These are phyloP conservation scores for Dromaius novaehollandiae DNA, from an alignment of 2,113 vertebrate genomes.

Conservation along the genomic window DNA sequence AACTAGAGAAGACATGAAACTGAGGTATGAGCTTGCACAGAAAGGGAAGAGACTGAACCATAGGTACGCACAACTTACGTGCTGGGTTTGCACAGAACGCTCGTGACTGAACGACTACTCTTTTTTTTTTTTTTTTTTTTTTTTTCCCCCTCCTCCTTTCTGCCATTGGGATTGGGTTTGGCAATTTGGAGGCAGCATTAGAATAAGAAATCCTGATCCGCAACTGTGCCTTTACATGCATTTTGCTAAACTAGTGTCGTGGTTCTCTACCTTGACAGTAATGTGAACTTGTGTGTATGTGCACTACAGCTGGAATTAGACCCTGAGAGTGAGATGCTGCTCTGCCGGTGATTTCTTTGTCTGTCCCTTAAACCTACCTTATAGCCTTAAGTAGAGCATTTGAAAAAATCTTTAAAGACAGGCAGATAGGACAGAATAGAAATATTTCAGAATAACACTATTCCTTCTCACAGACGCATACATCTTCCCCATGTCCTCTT, in stretches of 20 bases:
- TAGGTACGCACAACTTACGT: no score
- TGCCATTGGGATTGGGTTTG: not conserved
- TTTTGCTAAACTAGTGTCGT: not conserved
- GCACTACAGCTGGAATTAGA: not conserved
- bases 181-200: not conserved
- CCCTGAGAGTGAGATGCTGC: not conserved
- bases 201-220: not conserved
- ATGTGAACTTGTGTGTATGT: not conserved
- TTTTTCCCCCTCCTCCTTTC: not conserved
- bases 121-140: no score
- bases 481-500: not conserved
- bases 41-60: not conserved
- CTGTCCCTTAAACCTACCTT: not conserved
- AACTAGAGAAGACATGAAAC: not conserved
- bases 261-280: not conserved
- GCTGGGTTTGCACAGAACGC: not conserved
- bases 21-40: not conserved
- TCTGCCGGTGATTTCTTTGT: not conserved
- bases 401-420: not conserved
- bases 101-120: not conserved
- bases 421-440: not conserved
- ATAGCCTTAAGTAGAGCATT: not conserved
- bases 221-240: not conserved
- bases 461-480: not conserved
- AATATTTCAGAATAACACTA: rapidly evolving